phyloP scores from a whole-genome alignment of 2,888 invertebrate genomes.

The Calephelis perditalis region DNA sequence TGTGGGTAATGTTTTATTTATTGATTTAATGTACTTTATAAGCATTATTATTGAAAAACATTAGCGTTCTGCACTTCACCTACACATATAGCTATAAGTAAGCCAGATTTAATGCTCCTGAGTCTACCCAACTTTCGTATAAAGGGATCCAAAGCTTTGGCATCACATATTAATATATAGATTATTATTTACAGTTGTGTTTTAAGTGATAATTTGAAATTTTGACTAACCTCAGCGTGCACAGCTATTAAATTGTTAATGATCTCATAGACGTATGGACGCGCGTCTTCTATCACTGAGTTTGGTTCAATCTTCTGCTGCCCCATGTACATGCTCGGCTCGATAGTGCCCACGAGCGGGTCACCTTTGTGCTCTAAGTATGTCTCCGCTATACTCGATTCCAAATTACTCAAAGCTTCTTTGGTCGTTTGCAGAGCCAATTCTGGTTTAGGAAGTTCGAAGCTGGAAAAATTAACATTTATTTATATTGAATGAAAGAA shows the following conservation, averaged over 20 bases:
- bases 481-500: too few relatives aligned
- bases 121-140: too few relatives aligned
- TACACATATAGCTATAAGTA: too few relatives aligned
- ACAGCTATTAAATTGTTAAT: slow-evolving; percentile 88
- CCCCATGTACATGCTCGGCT: slow-evolving; percentile 96
- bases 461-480: slow-evolving; percentile 44
- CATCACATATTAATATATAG: too few relatives aligned
- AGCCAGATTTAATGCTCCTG: too few relatives aligned
- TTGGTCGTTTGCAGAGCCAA: slow-evolving; percentile 83
- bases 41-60: too few relatives aligned
- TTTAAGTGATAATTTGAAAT: background rate
- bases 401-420: slow-evolving; percentile 79
- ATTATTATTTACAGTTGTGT: too few relatives aligned
- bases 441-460: slow-evolving; percentile 86
- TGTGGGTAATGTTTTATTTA: too few relatives aligned
- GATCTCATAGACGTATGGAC: slow-evolving; percentile 93
- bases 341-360: slow-evolving; percentile 96
- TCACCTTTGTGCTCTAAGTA: slow-evolving; percentile 95
- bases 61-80: too few relatives aligned
- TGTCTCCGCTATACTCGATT: slow-evolving; percentile 84
- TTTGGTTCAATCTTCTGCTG: slow-evolving; percentile 91
- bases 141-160: too few relatives aligned
- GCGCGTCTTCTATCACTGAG: slow-evolving; percentile 85
- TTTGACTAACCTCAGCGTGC: slow-evolving; percentile 81
- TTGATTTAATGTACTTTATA: too few relatives aligned